Conservation (phyloP, 2,797 vertebrate species). For the Cryptoprocta ferox region DNA sequence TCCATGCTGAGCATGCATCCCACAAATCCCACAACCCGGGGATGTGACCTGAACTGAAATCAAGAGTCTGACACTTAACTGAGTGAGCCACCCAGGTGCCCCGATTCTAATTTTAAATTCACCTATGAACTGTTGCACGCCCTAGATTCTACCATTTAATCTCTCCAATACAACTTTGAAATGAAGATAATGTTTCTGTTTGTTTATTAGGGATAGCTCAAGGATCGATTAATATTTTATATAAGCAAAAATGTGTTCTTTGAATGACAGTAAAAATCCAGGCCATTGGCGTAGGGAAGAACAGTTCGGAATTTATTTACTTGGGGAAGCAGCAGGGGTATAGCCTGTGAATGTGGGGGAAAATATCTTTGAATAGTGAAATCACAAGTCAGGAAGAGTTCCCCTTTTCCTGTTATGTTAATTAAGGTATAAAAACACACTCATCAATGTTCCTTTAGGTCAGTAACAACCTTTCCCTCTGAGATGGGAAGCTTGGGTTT, state of each 20-base stretch:
- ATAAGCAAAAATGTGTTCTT: conserved; percentile 1
- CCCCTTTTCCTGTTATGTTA: neutral
- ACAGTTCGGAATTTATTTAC: neutral
- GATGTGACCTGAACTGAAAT: neutral
- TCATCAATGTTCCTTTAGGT: neutral
- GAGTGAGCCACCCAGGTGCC: neutral
- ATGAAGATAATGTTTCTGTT: neutral
- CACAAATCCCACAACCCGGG: accelerated
- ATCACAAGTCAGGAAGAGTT: neutral
- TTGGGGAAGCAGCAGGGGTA: neutral
- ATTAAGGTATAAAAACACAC: neutral
- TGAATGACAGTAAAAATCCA: neutral
- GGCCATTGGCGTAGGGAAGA: neutral
- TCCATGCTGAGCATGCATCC: neutral
- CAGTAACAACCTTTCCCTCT: neutral
- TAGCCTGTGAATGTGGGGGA: neutral
- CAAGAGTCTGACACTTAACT: neutral
- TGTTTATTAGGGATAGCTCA: neutral
- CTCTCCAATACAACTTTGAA: neutral
- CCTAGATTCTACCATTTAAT: neutral
- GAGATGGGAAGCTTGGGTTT: neutral
- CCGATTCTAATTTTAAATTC: conserved; percentile 34
- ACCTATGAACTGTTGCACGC: neutral
- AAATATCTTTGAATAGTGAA: neutral
- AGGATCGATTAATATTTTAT: neutral